phyloP scores from a whole-genome alignment of 2,113 vertebrate genomes.

The Suncus etruscus region DNA sequence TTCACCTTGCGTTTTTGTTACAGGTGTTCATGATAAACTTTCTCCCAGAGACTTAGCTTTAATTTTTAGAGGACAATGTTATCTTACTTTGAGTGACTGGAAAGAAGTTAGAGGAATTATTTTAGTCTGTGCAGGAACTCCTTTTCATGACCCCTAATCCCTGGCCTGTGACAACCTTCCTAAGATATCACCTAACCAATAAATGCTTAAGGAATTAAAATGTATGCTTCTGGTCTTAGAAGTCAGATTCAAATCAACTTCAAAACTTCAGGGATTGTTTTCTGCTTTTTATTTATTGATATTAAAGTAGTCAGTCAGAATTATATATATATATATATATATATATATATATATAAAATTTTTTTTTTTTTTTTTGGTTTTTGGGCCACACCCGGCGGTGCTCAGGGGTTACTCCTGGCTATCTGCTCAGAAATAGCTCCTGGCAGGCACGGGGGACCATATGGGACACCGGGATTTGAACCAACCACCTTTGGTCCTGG shows the following conservation, averaged over 20 bases:
- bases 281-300: background rate
- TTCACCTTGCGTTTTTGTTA: slow-evolving; percentile 27
- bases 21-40: slow-evolving; percentile 6
- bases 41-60: slow-evolving; percentile 1
- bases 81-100: background rate
- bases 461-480: no score
- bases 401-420: no score
- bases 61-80: background rate
- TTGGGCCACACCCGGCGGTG: no score
- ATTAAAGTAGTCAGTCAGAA: background rate
- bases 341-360: no score
- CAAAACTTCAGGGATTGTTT: background rate
- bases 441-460: no score
- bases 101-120: background rate
- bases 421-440: no score
- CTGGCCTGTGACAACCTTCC: background rate
- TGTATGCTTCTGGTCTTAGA: background rate
- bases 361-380: no score
- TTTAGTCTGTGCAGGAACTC: background rate
- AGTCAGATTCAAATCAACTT: background rate
- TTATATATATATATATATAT: no score
- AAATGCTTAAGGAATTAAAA: background rate
- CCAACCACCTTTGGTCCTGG: no score
- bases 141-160: background rate
- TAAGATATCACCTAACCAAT: background rate